phyloP scores from a whole-genome alignment of 2,888 invertebrate species.

The Sarcophaga rosellei region DNA sequence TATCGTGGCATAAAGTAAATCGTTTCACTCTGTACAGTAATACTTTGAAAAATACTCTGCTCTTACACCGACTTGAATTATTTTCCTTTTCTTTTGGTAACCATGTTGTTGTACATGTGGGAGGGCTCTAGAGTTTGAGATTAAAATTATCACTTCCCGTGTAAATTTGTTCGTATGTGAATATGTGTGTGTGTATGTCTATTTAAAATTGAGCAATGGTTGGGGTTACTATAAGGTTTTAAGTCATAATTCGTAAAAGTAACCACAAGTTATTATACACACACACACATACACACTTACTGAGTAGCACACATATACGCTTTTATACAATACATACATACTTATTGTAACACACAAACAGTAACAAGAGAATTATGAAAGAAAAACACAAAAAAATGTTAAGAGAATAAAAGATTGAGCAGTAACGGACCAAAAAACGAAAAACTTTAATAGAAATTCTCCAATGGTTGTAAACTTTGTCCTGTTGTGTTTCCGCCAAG shows the following conservation, averaged over 20 bases:
- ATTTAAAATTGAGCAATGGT: slow-evolving; percentile 29
- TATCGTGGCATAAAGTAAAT: no score
- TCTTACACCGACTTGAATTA: no score
- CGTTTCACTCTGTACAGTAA: no score
- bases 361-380: background rate
- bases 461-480: slow-evolving; percentile 53
- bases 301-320: background rate
- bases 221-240: slow-evolving; percentile 56
- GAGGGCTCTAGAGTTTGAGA: no score
- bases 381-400: background rate
- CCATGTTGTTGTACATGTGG: background rate
- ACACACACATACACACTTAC: background rate
- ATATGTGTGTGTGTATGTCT: background rate
- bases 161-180: slow-evolving; percentile 1
- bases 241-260: slow-evolving; percentile 54
- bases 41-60: no score
- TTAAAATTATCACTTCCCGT: no score
- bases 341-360: background rate
- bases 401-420: background rate
- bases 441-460: slow-evolving; percentile 40
- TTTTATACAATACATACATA: background rate
- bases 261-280: slow-evolving; percentile 40
- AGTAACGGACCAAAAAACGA: background rate
- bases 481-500: slow-evolving; percentile 37
- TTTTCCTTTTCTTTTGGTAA: no score